Conservation (phyloP, 2,888 invertebrate species). For the Gerris lacustris region DNA sequence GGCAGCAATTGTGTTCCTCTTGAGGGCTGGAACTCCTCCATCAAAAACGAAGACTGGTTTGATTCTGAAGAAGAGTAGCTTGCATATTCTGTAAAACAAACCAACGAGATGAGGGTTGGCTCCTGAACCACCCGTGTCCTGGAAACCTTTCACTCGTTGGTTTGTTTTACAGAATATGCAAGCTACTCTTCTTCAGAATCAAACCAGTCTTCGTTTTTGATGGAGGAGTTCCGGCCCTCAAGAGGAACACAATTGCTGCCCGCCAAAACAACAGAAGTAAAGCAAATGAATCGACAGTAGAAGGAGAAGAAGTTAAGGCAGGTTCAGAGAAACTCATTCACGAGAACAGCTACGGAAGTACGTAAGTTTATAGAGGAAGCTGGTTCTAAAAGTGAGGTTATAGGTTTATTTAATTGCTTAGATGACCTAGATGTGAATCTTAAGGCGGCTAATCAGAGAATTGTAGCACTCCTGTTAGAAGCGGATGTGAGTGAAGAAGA, state of each 20-base stretch:
- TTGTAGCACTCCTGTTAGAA: no score
- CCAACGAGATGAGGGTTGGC: conserved; percentile 88
- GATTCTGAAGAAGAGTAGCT: conserved; percentile 86
- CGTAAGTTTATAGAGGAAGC: no score
- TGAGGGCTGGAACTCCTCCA: conserved; percentile 83
- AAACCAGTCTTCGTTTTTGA: conserved; percentile 98
- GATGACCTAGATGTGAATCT: no score
- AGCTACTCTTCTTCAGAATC: conserved; percentile 86
- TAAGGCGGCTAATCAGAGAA: no score
- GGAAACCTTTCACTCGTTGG: conserved; percentile 83
- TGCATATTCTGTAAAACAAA: conserved; percentile 87
- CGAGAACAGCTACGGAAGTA: no score
- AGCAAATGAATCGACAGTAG: no score
- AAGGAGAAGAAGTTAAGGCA: no score
- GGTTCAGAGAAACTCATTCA: no score
- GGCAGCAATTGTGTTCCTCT: conserved; percentile 86
- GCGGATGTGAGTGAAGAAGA: no score
- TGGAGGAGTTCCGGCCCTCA: conserved; percentile 83
- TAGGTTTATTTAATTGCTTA: no score
- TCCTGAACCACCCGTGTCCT: conserved; percentile 70
- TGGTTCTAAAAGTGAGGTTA: no score
- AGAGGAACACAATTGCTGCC: conserved; percentile 86
- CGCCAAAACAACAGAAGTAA: no score
- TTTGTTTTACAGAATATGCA: conserved; percentile 87
- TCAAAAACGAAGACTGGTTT: conserved; percentile 98